Percentiles rank a stretch among this genome's conserved stretches.
Conservation (phyloP, 92 coral and sea anemone species). For the Palythoa grandis region DNA sequence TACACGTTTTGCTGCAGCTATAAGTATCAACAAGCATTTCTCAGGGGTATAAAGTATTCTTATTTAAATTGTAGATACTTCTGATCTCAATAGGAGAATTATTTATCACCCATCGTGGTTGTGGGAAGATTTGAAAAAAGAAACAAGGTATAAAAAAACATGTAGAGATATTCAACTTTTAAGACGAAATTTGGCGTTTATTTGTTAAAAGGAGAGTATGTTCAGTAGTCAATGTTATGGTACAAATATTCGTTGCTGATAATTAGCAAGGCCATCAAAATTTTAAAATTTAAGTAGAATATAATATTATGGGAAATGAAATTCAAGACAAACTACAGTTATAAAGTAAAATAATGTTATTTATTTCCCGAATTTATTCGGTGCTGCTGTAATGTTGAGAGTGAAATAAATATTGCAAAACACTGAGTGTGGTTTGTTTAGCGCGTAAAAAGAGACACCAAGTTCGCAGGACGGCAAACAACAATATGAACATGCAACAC, state of each 20-base stretch:
- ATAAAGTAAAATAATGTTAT: slow-evolving; percentile 9
- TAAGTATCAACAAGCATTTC: too few relatives aligned
- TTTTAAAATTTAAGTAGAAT: neutral
- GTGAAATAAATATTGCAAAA: slow-evolving; percentile 10
- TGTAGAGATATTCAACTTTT: neutral
- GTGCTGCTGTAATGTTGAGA: slow-evolving; percentile 15
- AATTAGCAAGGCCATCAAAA: slow-evolving; percentile 1
- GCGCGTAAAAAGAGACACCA: neutral
- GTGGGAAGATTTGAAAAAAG: slow-evolving; percentile 9
- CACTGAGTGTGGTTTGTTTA: neutral
- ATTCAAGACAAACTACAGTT: slow-evolving; percentile 2
- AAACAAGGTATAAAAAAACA: neutral
- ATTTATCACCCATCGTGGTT: slow-evolving; percentile 17
- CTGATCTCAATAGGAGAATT: neutral
- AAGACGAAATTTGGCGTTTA: neutral
- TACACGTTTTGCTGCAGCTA: too few relatives aligned
- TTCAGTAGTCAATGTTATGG: neutral
- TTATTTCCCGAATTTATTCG: slow-evolving; percentile 22
- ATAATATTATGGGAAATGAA: slow-evolving; percentile 19
- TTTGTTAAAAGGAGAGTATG: neutral
- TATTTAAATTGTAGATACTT: slow-evolving; percentile 7
- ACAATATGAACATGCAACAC: too few relatives aligned
- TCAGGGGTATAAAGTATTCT: too few relatives aligned
- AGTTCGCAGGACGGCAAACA: too few relatives aligned
- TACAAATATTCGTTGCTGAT: neutral